Base-by-base conservation (phyloP, 2,888 invertebrate genomes). In the Andrena camellia region DNA sequence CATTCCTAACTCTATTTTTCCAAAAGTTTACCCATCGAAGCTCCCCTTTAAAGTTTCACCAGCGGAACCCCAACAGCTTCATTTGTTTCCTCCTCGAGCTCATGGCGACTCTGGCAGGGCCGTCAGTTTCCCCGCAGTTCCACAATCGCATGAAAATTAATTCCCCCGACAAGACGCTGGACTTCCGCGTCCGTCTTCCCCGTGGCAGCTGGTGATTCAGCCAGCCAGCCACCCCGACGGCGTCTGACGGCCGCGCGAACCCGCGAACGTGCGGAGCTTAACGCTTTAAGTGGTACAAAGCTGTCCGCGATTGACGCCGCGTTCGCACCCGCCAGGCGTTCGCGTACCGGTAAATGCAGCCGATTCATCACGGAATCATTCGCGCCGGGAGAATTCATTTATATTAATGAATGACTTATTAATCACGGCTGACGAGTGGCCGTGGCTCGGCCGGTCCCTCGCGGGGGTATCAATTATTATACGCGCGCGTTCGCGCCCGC, bases 371-470 rank as follows among this genome's bases (percentile, higher is more conserved):
- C 87, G 86, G 88, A 90, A 90, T 91, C 91, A 91, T 91, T 91
- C 89, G 88, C 88, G 86, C 86, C 84, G 80, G 84, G 85, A 85
- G 88, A 86, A 91, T 90, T 91, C 91, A 91, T 91, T 91, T 91
- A 90, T 91, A 91, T 90, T 91, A 91, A 91, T 91, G 89, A 91
- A 91, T 91, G 88, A 91, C 90, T 91, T 90, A 91, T 91, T 91
- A 90, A 90, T 91, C 91, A 91, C 84, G 74, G 68, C 63, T 74
- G 84, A 85, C 81, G 85, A 88, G 85, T 74, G 81, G 78, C 70
- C 81, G 71, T 69, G 80, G 77, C 81, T 67, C 79, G 68, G 76
- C 70, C 72, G 83, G 74, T 66, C 71, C 81, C 78, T 79, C 63
- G 69, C 68, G 66, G 73, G 88, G 81, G 87, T 90, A 90, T 90